Base-by-base conservation (phyloP, 2,888 invertebrate species). In the Alviniconcha strummeri region DNA sequence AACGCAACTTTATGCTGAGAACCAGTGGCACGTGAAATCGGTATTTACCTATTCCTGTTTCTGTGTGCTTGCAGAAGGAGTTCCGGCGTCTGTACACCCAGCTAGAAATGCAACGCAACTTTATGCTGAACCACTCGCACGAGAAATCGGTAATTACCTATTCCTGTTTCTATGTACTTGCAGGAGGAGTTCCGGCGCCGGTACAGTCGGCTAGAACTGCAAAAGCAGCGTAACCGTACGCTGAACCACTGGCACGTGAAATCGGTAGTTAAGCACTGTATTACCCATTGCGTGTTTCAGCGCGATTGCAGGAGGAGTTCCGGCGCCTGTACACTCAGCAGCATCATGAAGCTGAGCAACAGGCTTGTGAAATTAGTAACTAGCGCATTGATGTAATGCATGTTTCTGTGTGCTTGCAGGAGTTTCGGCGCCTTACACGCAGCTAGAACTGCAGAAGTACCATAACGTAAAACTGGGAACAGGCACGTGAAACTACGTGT, bases 401-500 rank as follows among this genome's bases (percentile, higher is more conserved):
- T 36, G 36, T 36, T 36, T 36, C 36, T 36, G 36, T 36, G n/a
- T 36, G 17, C 81, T 93, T 93, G 2, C 93, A 97, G 96, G 97
- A 97, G 93, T 97, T 97, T 94, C 97, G 97, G 92, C 95, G 96
- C 88, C 96, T 97, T 96, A 96, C 94, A 96, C 96, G 72, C 97
- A 97, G 92, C 94, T 97, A 74, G 97, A 97, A 88, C 96, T 96
- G 88, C 97, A 36, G 64, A 71, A 36, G 36, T 36, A 97, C 90
- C 95, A 96, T 85, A 96, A 96, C 91, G 95, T 96, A 94, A 95
- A 97, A 86, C 95, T 96, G 36, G 96, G 96, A 97, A 97, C 90
- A 95, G 96, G 36, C 96, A 96, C 36, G 36, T 36, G 36, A 36
- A 36, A 36, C 36, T 36, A 36, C 36, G 1, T 36, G 36, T 36